Evolutionary conservation across 2,888 invertebrate genomes (phyloP).

Genomic region (Philopedon plagiatum): DNA sequence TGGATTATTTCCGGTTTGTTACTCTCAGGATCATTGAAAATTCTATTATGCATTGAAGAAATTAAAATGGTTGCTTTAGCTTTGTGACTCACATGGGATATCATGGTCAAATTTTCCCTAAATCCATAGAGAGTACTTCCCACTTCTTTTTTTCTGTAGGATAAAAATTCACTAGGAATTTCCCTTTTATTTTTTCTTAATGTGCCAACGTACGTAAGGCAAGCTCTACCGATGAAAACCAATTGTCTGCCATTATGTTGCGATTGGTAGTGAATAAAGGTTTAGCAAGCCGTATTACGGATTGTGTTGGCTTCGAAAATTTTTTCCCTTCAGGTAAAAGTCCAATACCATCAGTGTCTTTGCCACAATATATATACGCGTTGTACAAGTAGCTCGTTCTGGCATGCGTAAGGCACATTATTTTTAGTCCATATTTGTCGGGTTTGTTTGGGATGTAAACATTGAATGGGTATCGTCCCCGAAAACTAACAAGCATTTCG

Average conservation of each 20-base stretch:
- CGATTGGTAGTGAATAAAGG: background rate
- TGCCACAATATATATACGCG: slow-evolving; percentile 15
- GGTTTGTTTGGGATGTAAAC: slow-evolving; percentile 37
- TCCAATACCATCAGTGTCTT: slow-evolving; percentile 13
- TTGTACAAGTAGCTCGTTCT: slow-evolving; percentile 9
- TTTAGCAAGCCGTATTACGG: background rate
- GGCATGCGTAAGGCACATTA: slow-evolving; percentile 28
- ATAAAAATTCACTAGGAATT: no score
- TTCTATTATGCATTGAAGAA: no score
- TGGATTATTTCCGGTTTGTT: no score
- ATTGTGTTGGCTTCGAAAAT: background rate
- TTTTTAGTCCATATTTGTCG: slow-evolving; percentile 25
- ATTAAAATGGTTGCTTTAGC: no score
- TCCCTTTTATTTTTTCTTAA: slow-evolving; percentile 10
- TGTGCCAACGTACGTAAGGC: no score
- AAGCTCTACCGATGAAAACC: slow-evolving; percentile 31
- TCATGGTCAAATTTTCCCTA: no score
- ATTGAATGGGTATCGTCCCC: background rate
- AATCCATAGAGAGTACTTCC: no score
- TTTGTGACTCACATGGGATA: no score
- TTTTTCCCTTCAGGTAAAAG: background rate
- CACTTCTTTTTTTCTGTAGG: no score
- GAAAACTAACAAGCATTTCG: background rate
- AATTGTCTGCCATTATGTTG: slow-evolving; percentile 27
- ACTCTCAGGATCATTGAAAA: no score